Evolutionary conservation across 2,888 invertebrate genomes (phyloP), one percentile per base, ranked within the genome.

Genomic region (Myathropa florea): DNA sequence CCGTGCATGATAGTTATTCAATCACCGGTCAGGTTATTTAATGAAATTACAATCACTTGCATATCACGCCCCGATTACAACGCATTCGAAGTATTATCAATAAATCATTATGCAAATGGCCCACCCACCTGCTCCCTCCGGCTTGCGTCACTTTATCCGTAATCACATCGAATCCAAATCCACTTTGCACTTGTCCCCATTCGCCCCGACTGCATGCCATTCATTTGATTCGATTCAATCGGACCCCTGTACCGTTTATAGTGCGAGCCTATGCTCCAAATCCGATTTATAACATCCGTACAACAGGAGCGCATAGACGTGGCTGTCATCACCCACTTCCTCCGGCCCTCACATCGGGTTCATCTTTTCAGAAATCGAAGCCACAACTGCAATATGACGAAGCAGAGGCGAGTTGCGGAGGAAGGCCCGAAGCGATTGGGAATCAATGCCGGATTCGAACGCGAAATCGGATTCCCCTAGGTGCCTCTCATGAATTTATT

Each of bases 401-500:
- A 3, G 18, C 46, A n/a, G 46, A 46, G 46, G 46, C 46, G 23
- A 10, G 12, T 12, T 59, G 21, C 7, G 36, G 36, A 21, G 53
- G 30, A 9, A 4, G 12, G 24, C 23, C 10, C 12, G 24, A 4
- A 59, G 59, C 36, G 24, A 21, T 10, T 21, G 28, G 30, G 53
- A 63, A 63, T 63, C 63, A 63, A 73, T 46, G 55, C 59, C 53
- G n/a, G 24, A 67, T 30, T 76, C 33, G 53, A 59, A 39, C 60
- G 60, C 68, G 68, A 77, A 77, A 77, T 68, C 33, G 26, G 61
- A 77, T 77, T 67, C 77, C 36, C 36, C 55, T 68, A 68, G 68
- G 77, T 68, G 77, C 60, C 46, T 24, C 61, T 60, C 55, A 77
- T 77, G 77, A 77, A 77, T 77, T 77, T 77, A 68, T 77, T 61